Evolutionary conservation across 2,113 vertebrate species (phyloP).

Genomic region (Oriolus oriolus): DNA sequence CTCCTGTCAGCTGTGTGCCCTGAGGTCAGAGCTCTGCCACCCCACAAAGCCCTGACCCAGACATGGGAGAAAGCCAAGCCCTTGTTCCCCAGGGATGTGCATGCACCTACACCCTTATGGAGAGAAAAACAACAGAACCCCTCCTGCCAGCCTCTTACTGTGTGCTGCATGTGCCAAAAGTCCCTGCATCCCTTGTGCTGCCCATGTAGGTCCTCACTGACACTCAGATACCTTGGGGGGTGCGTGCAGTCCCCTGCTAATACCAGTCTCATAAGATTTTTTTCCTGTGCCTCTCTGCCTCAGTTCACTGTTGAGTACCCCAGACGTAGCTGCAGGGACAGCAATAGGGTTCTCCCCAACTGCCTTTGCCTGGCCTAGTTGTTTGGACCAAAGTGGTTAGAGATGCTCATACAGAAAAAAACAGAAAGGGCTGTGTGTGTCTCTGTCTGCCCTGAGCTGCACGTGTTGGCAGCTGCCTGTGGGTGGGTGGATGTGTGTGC

Average conservation of each 20-base stretch:
- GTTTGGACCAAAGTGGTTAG: not conserved
- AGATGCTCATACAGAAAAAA: not conserved
- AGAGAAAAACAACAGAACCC: not conserved
- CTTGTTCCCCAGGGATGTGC: not conserved
- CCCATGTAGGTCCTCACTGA: not conserved
- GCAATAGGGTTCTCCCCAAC: rapidly evolving
- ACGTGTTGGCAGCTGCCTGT: not conserved
- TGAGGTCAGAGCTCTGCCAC: not conserved
- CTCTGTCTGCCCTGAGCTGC: not conserved
- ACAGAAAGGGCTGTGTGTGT: too few relatives aligned
- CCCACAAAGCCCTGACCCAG: not conserved
- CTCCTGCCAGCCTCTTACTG: not conserved
- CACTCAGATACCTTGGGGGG: not conserved
- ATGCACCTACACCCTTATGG: not conserved
- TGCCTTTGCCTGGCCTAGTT: not conserved
- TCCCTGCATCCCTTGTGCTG: not conserved
- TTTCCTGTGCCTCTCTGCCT: not conserved
- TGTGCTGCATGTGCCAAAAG: not conserved
- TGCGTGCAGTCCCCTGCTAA: not conserved
- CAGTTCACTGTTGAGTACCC: not conserved
- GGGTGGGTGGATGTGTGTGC: too few relatives aligned
- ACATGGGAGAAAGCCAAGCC: not conserved
- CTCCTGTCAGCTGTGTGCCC: not conserved
- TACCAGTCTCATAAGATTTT: not conserved
- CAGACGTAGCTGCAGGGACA: not conserved